Evolutionary conservation across 2,797 vertebrate genomes (phyloP).

Genomic region (Triplophysa bombifrons): DNA sequence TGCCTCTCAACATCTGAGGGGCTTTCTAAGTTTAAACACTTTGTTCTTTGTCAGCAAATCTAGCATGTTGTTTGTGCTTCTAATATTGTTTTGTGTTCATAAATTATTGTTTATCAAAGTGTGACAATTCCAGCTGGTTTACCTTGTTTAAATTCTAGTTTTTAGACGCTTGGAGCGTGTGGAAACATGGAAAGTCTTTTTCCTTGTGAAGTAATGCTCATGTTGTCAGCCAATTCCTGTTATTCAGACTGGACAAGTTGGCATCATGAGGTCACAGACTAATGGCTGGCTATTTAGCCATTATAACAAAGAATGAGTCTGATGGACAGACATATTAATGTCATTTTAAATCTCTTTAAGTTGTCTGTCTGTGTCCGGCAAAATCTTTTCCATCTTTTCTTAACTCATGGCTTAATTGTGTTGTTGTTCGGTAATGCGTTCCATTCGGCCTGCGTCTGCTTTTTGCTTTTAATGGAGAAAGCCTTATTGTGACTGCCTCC

Average conservation of each 20-base stretch:
- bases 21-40: constrained; percentile 27
- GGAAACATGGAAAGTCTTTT: constrained; percentile 25
- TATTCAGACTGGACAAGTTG: constrained; percentile 61
- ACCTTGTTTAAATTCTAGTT: not conserved
- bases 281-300: constrained; percentile 62
- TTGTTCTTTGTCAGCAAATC: constrained; percentile 43
- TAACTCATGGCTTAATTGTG: constrained; percentile 6
- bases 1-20: constrained; percentile 40
- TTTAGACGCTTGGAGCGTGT: not conserved
- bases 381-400: constrained; percentile 34
- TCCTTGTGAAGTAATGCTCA: constrained; percentile 34
- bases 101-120: constrained; percentile 8
- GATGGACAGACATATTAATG: constrained; percentile 64
- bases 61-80: constrained; percentile 21
- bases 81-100: not conserved
- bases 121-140: not conserved
- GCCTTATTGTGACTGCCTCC: constrained; percentile 14
- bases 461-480: constrained; percentile 35
- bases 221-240: constrained; percentile 49
- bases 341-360: constrained; percentile 59
- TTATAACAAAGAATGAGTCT: constrained; percentile 55
- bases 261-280: constrained; percentile 66
- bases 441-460: constrained; percentile 12
- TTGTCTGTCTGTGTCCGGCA: constrained; percentile 36
- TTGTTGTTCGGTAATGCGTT: constrained; percentile 12